Base-by-base conservation (phyloP, 1,140 invertebrate species). In the Kradibia gibbosae region DNA sequence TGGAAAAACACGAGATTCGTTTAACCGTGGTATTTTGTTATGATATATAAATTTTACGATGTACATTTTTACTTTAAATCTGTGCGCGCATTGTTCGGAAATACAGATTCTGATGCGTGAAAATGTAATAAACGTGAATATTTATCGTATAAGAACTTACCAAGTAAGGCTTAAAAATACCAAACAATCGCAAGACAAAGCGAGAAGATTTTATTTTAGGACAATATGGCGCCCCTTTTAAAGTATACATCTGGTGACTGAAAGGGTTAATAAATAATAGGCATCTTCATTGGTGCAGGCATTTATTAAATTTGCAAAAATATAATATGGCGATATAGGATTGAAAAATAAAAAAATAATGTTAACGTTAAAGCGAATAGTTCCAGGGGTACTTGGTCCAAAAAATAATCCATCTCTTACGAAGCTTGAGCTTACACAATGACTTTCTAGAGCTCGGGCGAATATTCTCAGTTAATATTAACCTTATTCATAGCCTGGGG, bases 231-330 rank as follows among this genome's bases (percentile, higher is more conserved):
- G 11, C 39, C 15, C 34, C 17, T 22, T 70, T 42, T 42, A 70
- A 60, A 70, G n/a, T 2, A n/a, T n/a, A 53, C 50, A 20, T 2
- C 11, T 55, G 78, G 45, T 65, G 78, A 80, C 70, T 74, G 78
- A 80, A 74, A 80, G 78, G 71, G 55, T 74, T 39, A 80, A 80
- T 74, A 48, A 80, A 65, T 39, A 39, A 20, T 36, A 57, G 45
- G 13, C 8, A 60, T 34, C 15, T 2, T 31, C 4, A 45, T 36
- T 39, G 15, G 45, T 28, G 28, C 25, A 62, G n/a, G 42, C 13
- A 25, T 78, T 79, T 79, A 79, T 79, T 79, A 11, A 55, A 57
- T 39, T n/a, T 45, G 39, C 20, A 57, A 25, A 22, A 22, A 78
- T 31, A 78, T 28, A 67, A 34, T 8, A 67, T 39, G 20, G 13